These are phyloP conservation scores for Pipa parva DNA, from an alignment of 2,113 vertebrate genomes.

Conservation along the genomic window DNA sequence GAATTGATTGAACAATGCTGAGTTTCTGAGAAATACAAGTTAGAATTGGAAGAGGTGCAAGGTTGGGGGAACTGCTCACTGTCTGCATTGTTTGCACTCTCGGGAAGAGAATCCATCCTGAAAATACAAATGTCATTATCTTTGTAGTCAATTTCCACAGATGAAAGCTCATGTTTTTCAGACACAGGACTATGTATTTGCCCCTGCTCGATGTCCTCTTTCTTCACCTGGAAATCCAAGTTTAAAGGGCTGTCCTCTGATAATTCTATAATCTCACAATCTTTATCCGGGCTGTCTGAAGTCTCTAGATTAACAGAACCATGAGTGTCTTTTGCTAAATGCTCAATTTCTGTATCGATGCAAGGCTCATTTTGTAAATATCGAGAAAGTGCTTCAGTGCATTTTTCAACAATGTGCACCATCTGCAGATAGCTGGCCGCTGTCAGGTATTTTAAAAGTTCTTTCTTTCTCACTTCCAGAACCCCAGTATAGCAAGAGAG, in stretches of 20 bases:
- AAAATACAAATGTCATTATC: slow-evolving; percentile 72
- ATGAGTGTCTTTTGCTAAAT: slow-evolving; percentile 52
- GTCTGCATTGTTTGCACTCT: slow-evolving; percentile 45
- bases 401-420: slow-evolving; percentile 78
- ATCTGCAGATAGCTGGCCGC: slow-evolving; percentile 77
- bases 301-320: slow-evolving; percentile 43
- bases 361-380: slow-evolving; percentile 66
- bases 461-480: slow-evolving; percentile 72
- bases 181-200: slow-evolving; percentile 45
- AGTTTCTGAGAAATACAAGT: slow-evolving; percentile 69
- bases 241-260: slow-evolving; percentile 61
- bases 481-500: slow-evolving; percentile 73
- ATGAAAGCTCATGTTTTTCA: slow-evolving; percentile 54
- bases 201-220: slow-evolving; percentile 52
- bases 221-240: slow-evolving; percentile 55
- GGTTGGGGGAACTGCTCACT: slow-evolving; percentile 65
- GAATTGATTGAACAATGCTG: slow-evolving; percentile 75
- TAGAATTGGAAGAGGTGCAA: slow-evolving; percentile 68
- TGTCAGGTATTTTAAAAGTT: slow-evolving; percentile 72
- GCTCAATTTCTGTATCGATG: slow-evolving; percentile 55
- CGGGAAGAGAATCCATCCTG: slow-evolving; percentile 62
- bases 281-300: slow-evolving; percentile 51
- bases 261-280: slow-evolving; percentile 74
- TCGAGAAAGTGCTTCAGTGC: slow-evolving; percentile 70
- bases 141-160: slow-evolving; percentile 64